phyloP scores from a whole-genome alignment of 2,888 invertebrate genomes.

The Bibio marci region DNA sequence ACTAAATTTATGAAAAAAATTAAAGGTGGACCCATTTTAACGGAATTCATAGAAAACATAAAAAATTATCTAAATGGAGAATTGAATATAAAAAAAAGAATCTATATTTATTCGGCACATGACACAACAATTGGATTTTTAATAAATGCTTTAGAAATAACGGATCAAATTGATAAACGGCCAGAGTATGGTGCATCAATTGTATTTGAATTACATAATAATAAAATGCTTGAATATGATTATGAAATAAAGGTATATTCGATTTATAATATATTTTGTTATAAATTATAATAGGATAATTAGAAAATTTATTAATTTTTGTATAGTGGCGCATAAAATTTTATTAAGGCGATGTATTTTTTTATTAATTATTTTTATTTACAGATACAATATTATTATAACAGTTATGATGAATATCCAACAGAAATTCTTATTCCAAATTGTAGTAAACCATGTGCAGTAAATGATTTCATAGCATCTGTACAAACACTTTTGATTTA shows the following conservation, averaged over 20 bases:
- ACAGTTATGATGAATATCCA: constrained; percentile 38
- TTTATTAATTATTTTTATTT: no score
- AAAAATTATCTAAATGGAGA: constrained; percentile 29
- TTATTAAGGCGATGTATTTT: constrained; percentile 12
- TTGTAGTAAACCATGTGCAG: constrained; percentile 45
- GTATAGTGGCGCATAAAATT: not conserved
- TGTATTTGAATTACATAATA: constrained; percentile 53
- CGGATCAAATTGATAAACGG: constrained; percentile 36
- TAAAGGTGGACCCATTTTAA: constrained; percentile 54
- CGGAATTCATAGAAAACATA: constrained; percentile 46
- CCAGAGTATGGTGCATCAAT: constrained; percentile 65
- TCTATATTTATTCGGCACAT: constrained; percentile 62
- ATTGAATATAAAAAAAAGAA: constrained; percentile 33
- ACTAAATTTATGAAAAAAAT: constrained; percentile 51
- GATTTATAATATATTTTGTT: no score
- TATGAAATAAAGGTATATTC: constrained; percentile 47
- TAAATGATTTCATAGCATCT: no score
- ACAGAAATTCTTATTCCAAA: constrained; percentile 40
- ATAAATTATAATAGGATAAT: no score
- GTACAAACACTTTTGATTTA: no score
- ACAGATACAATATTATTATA: constrained; percentile 51
- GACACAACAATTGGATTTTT: constrained; percentile 65
- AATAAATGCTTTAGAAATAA: constrained; percentile 53
- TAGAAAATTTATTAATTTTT: not conserved
- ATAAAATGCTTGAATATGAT: constrained; percentile 23